These are phyloP conservation scores for Carduelis carduelis DNA, from an alignment of 2,797 vertebrate species.

Conservation along the genomic window DNA sequence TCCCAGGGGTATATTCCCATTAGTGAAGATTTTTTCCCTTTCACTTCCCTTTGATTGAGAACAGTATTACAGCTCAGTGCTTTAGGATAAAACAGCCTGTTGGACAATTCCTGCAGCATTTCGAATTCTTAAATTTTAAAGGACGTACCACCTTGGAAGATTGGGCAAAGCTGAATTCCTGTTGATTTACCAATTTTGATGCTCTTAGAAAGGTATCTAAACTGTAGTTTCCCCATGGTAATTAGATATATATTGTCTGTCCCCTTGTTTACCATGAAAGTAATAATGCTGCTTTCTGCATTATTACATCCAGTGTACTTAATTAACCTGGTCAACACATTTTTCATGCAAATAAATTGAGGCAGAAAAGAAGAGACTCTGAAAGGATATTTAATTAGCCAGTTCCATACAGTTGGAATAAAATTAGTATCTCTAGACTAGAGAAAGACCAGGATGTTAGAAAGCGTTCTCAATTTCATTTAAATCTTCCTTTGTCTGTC, in stretches of 20 bases:
- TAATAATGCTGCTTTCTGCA: not conserved
- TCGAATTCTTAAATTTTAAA: not conserved
- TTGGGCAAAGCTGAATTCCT: not conserved
- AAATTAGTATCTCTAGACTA: not conserved
- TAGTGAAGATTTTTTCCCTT: not conserved
- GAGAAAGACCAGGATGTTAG: not conserved
- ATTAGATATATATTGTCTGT: not conserved
- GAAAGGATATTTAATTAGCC: not conserved
- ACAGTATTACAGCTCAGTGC: accelerated
- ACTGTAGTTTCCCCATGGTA: not conserved
- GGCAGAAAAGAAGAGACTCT: not conserved
- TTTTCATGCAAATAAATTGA: not conserved
- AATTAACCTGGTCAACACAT: not conserved
- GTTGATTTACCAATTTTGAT: not conserved
- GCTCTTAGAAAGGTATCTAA: not conserved
- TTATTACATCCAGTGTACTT: not conserved
- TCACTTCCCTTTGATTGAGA: not conserved
- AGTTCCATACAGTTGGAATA: not conserved
- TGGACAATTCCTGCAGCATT: not conserved
- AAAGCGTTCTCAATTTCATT: not conserved
- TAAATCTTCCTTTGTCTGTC: not conserved
- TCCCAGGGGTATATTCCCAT: not conserved
- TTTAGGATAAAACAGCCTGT: not conserved
- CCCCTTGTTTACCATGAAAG: not conserved
- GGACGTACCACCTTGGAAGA: not conserved